Conservation (phyloP, 2,888 invertebrate species). For the Pemphredon lugubris region DNA sequence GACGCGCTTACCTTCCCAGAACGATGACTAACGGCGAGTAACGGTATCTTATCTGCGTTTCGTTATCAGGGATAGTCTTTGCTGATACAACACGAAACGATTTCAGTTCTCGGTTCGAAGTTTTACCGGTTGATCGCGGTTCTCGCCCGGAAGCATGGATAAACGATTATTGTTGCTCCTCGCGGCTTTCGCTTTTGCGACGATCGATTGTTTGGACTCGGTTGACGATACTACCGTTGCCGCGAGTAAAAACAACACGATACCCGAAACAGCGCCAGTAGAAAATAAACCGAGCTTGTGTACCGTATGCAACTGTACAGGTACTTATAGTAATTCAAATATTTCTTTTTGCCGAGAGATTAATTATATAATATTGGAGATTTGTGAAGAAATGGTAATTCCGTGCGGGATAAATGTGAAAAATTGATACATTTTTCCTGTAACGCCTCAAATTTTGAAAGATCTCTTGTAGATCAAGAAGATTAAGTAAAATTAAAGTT, state of each 20-base stretch:
- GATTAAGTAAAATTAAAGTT: too few species aligned
- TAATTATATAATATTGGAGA: too few species aligned
- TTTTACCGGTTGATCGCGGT: constrained; percentile 2
- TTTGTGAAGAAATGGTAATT: background rate
- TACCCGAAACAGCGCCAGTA: background rate
- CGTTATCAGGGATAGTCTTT: constrained; percentile 53
- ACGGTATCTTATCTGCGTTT: constrained; percentile 60
- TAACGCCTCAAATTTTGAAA: too few species aligned
- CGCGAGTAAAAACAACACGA: fast-evolving
- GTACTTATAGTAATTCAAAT: constrained; percentile 32
- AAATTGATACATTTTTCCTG: too few species aligned
- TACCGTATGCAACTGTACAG: constrained; percentile 56
- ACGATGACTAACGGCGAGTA: constrained; percentile 50
- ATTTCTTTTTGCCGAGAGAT: too few species aligned
- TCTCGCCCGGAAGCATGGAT: constrained; percentile 47
- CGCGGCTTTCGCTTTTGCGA: constrained; percentile 11
- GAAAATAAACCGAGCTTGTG: constrained; percentile 49
- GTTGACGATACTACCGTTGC: fast-evolving
- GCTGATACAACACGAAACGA: constrained; percentile 45
- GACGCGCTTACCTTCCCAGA: constrained; percentile 5
- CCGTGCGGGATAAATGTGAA: too few species aligned
- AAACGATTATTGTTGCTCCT: constrained; percentile 12
- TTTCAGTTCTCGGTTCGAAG: constrained; percentile 27
- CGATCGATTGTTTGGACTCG: background rate
- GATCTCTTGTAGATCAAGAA: too few species aligned